Evolutionary conservation across 2,888 invertebrate species (phyloP), one percentile per base, ranked within the genome.

Genomic region (Drosophila quinaria): DNA sequence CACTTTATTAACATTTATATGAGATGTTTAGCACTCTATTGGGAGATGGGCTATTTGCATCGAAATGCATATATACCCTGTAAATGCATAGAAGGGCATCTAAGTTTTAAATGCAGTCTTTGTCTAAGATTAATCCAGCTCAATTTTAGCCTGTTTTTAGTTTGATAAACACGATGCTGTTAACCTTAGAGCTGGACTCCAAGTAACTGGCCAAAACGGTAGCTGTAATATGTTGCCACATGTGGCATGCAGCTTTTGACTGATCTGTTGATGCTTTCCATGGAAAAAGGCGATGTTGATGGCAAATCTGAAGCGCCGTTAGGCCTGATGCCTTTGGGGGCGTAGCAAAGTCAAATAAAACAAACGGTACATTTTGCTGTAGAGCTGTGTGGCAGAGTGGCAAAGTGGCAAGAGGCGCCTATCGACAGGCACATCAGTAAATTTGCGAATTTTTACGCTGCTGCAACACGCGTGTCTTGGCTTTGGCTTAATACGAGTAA

Each of bases 361-460:
- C 64, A 62, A 75, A 76, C 76, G 76, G 76, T 76, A 76, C 41
- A 76, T 78, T 69, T 70, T 50, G 17, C 25, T 37, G 17, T 42
- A 17, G n/a, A 42, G 15, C 15, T 39, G 70, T 15, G 25, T 15
- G 25, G 17, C 25, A 49, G 2, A 70, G 39, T 69, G 59, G 71
- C 39, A 56, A 39, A 42, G 75, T 17, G 55, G 61, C 55, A 51
- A 59, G 56, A 46, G 73, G 73, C 67, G 67, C 67, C 73, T 87
- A 85, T 85, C 84, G 77, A 77, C 84, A 62, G 68, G 35, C 65
- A 71, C 65, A 89, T 89, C 85, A 80, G 77, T 46, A 84, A 89
- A 89, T 89, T 89, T 89, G 89, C 81, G 81, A 79, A 89, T 74
- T 89, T 87, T 89, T 79, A 89, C 89, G 87, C 85, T 80, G 78